Percentiles rank a stretch among this genome's conserved stretches.
These are phyloP conservation scores for Ciconia boyciana DNA, from an alignment of 2,113 vertebrate species.

Conservation along the genomic window DNA sequence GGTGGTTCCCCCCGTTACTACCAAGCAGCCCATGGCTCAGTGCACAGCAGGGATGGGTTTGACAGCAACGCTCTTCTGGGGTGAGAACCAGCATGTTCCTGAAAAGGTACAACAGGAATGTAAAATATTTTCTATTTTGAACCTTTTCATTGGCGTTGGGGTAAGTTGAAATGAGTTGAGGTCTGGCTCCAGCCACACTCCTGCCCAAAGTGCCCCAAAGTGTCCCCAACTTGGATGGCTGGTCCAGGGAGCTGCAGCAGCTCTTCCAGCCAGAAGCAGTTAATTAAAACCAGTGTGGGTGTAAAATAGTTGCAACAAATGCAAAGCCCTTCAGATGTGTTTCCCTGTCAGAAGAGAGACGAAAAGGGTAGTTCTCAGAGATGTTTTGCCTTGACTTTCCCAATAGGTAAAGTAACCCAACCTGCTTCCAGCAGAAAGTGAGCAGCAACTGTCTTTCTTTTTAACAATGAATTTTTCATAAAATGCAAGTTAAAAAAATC, in stretches of 20 bases:
- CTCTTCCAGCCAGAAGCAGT: neutral
- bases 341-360: neutral
- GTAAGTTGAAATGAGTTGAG: neutral
- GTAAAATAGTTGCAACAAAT: neutral
- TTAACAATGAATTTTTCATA: neutral
- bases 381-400: neutral
- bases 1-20: neutral
- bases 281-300: neutral
- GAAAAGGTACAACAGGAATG: neutral
- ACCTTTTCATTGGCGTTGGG: accelerated
- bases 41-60: neutral
- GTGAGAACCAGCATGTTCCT: neutral
- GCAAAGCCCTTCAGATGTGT: neutral
- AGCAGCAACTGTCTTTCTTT: neutral
- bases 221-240: neutral
- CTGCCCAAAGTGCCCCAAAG: neutral
- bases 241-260: neutral
- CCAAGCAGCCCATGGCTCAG: neutral
- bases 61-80: neutral
- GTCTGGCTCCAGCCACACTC: neutral
- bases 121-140: neutral
- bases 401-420: neutral
- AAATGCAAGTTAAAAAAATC: neutral
- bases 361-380: neutral
- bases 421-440: neutral